Evolutionary conservation across 2,797 vertebrate species (phyloP).

Genomic region (Choloepus didactylus): DNA sequence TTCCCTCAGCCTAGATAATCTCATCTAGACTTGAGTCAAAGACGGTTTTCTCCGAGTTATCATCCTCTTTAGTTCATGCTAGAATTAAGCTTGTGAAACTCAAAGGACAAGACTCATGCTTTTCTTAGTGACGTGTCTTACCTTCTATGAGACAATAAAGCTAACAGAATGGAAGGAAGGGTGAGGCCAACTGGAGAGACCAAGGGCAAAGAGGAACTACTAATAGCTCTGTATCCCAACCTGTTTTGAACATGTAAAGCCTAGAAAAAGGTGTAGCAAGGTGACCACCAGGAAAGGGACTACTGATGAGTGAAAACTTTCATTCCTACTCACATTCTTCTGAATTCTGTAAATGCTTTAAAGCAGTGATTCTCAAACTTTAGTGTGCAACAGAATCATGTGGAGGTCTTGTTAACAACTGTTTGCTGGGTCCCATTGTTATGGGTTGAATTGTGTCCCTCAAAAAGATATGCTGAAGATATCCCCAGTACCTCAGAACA

Average conservation of each 20-base stretch:
- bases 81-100: slow-evolving; percentile 25
- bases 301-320: background rate
- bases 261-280: background rate
- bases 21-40: slow-evolving; percentile 9
- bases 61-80: background rate
- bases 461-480: too few species aligned
- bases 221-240: background rate
- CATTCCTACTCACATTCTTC: background rate
- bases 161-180: background rate
- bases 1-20: background rate
- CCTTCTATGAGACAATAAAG: slow-evolving; percentile 26
- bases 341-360: slow-evolving; percentile 42
- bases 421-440: background rate
- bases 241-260: background rate
- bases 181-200: background rate
- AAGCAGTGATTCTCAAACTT: background rate
- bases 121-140: background rate
- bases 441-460: too few species aligned
- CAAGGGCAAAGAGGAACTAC: background rate
- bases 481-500: too few species aligned
- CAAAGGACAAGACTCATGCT: background rate
- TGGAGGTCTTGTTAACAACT: background rate
- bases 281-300: background rate
- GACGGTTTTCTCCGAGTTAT: background rate
- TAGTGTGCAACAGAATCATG: slow-evolving; percentile 41